Conservation (phyloP, 2,888 invertebrate genomes). For the Pteria penguin region DNA sequence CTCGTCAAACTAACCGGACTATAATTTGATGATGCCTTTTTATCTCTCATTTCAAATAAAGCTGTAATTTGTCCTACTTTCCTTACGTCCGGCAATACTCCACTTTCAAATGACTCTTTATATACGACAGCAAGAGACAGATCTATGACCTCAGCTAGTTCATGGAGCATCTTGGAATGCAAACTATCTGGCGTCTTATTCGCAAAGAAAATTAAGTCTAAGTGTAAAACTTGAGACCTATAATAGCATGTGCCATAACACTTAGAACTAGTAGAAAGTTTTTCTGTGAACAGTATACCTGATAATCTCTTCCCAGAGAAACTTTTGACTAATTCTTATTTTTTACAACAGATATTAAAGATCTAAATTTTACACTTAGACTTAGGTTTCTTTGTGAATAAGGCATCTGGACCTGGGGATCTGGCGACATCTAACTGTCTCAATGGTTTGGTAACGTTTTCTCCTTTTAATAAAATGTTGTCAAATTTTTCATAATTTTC, state of each 20-base stretch:
- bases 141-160: background rate
- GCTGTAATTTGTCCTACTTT: background rate
- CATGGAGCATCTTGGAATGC: background rate
- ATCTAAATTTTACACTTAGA: too few relatives aligned
- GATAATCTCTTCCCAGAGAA: too few relatives aligned
- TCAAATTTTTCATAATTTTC: background rate
- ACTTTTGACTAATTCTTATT: too few relatives aligned
- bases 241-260: too few relatives aligned
- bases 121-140: background rate
- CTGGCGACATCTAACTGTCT: background rate
- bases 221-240: too few relatives aligned
- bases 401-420: background rate
- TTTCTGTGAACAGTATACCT: too few relatives aligned
- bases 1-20: constrained; percentile 11
- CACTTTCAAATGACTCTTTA: background rate
- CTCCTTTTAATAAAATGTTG: background rate
- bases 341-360: too few relatives aligned
- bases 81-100: background rate
- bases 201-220: too few relatives aligned
- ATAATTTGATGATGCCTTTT: background rate
- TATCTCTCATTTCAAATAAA: background rate
- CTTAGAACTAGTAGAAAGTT: too few relatives aligned
- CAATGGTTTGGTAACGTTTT: background rate
- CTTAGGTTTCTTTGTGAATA: too few relatives aligned
- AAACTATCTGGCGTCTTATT: too few relatives aligned